Conservation (phyloP, 2,888 invertebrate species). For the Chalcis sispes region DNA sequence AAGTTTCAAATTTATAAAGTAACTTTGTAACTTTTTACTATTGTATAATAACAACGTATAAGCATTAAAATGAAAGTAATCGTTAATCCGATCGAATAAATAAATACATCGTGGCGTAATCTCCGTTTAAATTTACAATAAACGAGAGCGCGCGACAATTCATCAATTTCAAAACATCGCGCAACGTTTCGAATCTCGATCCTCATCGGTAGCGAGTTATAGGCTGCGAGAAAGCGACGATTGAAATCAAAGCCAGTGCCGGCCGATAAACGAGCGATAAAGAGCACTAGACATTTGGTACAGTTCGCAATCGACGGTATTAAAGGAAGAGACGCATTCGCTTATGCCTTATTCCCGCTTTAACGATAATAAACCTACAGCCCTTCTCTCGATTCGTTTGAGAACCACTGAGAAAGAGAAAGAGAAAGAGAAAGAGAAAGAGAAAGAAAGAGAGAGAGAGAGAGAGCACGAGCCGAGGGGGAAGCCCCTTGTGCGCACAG, state of each 20-base stretch:
- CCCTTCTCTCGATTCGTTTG: background rate
- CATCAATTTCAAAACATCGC: no score
- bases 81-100: no score
- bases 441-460: background rate
- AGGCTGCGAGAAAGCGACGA: background rate
- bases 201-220: no score
- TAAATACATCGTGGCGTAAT: no score
- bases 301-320: background rate
- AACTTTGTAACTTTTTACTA: no score
- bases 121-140: no score
- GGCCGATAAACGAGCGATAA: slow-evolving; percentile 6
- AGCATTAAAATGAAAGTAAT: no score
- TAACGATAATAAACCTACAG: no score
- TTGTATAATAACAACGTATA: no score
- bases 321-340: background rate
- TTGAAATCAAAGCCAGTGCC: slow-evolving; percentile 12
- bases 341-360: background rate
- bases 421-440: slow-evolving; percentile 1
- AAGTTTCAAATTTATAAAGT: no score
- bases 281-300: background rate
- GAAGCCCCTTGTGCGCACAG: no score
- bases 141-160: background rate
- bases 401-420: slow-evolving; percentile 19
- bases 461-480: background rate
- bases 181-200: no score